Percentiles rank a stretch among this genome's conserved stretches.
phyloP scores from a whole-genome alignment of 2,888 invertebrate species.

The Drosophila quinaria region DNA sequence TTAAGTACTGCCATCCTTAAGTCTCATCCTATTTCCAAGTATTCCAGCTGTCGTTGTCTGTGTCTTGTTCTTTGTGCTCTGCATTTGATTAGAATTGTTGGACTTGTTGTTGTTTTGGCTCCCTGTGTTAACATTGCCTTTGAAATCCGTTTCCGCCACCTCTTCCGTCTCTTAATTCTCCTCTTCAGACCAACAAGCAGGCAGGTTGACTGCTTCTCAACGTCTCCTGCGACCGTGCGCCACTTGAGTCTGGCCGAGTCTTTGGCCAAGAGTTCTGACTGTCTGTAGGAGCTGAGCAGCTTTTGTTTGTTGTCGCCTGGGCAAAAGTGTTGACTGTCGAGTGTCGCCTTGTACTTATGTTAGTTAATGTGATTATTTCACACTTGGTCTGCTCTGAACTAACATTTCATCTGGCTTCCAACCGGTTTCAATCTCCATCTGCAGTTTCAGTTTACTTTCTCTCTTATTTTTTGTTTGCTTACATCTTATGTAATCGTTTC shows the following conservation, averaged over 20 bases:
- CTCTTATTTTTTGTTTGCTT: slow-evolving; percentile 47
- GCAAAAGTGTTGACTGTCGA: slow-evolving; percentile 47
- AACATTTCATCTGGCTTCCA: slow-evolving; percentile 52
- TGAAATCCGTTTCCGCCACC: slow-evolving; percentile 6
- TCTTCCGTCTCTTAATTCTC: background rate
- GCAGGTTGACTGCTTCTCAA: slow-evolving; percentile 3
- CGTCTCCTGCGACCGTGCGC: slow-evolving; percentile 17
- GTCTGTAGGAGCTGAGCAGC: background rate
- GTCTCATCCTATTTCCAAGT: background rate
- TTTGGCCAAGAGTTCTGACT: slow-evolving; percentile 1
- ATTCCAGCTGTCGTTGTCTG: background rate
- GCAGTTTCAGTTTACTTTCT: slow-evolving; percentile 5
- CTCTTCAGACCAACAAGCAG: slow-evolving; percentile 8
- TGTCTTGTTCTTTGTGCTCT: slow-evolving; percentile 2
- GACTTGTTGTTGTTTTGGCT: slow-evolving; percentile 30
- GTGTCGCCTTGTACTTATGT: slow-evolving; percentile 48
- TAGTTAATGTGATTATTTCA: slow-evolving; percentile 78
- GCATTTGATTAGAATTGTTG: slow-evolving; percentile 37
- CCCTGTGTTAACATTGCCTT: slow-evolving; percentile 29
- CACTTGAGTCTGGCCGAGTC: slow-evolving; percentile 22
- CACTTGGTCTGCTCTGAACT: slow-evolving; percentile 70
- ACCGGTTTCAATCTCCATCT: background rate
- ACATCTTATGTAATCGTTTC: slow-evolving; percentile 40
- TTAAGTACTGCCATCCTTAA: background rate
- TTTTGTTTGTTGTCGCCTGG: slow-evolving; percentile 32